These are phyloP conservation scores for Oxyura jamaicensis DNA, from an alignment of 2,113 vertebrate species.

Conservation along the genomic window DNA sequence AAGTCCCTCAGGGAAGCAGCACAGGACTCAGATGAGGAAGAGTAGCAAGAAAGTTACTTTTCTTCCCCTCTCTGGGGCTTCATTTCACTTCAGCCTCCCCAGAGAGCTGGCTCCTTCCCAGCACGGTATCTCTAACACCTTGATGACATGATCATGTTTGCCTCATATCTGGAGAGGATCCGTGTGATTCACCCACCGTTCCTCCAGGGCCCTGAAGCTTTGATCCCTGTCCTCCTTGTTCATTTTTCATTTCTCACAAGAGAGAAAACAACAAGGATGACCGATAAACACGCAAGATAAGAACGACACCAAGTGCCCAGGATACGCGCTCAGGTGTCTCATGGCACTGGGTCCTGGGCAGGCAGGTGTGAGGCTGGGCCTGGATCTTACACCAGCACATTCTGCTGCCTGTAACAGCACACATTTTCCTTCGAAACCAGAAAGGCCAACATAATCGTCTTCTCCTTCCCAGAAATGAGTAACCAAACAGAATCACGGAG, in stretches of 20 bases:
- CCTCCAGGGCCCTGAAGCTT: neutral
- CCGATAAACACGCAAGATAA: neutral
- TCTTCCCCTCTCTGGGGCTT: neutral
- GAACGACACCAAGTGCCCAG: neutral
- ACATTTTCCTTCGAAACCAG: neutral
- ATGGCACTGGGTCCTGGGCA: neutral
- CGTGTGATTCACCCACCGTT: neutral
- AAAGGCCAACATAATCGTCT: neutral
- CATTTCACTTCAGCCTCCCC: neutral
- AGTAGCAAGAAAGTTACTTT: neutral
- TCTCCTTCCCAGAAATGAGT: neutral
- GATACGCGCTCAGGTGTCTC: neutral
- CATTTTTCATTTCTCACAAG: neutral
- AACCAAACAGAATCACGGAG: neutral
- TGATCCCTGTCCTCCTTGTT: neutral
- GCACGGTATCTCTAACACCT: rapidly evolving
- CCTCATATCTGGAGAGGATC: conserved; percentile 5
- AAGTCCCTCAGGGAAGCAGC: rapidly evolving
- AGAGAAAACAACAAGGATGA: neutral
- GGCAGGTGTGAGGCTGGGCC: rapidly evolving
- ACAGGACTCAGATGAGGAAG: rapidly evolving
- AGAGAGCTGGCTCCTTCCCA: rapidly evolving
- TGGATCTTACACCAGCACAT: neutral
- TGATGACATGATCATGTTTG: neutral
- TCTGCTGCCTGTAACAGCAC: neutral